A percentile compares a stretch with the other conserved stretches of the same genome.
Evolutionary conservation across 2,113 vertebrate genomes (phyloP).

Genomic region (Notarius quadriscutis): DNA sequence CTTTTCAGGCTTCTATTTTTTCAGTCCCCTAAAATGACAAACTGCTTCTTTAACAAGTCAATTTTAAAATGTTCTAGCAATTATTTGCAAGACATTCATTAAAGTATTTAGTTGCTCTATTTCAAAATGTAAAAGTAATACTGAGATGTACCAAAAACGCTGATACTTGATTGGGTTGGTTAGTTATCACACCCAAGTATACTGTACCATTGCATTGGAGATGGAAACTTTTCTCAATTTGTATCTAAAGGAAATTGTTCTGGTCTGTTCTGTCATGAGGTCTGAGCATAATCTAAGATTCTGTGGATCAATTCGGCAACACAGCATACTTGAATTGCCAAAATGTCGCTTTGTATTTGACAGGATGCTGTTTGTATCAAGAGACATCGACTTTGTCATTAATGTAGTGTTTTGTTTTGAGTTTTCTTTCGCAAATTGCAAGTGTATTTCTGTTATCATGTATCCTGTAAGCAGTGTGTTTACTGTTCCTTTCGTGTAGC

Average conservation of each 20-base stretch:
- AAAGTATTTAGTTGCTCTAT: not conserved
- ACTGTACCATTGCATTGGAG: not conserved
- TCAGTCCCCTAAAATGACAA: not conserved
- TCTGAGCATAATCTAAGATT: not conserved
- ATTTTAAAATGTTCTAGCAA: not conserved
- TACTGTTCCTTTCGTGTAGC: not conserved
- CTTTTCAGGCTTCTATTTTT: not conserved
- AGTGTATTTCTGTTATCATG: not conserved
- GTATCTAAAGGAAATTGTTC: not conserved
- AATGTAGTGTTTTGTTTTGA: not conserved
- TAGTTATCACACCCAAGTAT: not conserved
- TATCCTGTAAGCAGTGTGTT: not conserved
- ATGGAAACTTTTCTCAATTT: not conserved
- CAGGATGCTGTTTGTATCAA: not conserved
- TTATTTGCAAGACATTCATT: not conserved
- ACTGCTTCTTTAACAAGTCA: not conserved
- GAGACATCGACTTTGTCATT: slow-evolving; percentile 4
- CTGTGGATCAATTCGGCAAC: not conserved
- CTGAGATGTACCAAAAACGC: not conserved
- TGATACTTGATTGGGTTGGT: not conserved
- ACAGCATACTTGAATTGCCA: slow-evolving; percentile 40
- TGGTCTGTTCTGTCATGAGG: not conserved
- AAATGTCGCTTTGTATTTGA: slow-evolving; percentile 2
- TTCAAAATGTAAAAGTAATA: not conserved
- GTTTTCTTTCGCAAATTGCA: not conserved